phyloP scores from a whole-genome alignment of 2,888 invertebrate species.

The Sminthurides aquaticus region DNA sequence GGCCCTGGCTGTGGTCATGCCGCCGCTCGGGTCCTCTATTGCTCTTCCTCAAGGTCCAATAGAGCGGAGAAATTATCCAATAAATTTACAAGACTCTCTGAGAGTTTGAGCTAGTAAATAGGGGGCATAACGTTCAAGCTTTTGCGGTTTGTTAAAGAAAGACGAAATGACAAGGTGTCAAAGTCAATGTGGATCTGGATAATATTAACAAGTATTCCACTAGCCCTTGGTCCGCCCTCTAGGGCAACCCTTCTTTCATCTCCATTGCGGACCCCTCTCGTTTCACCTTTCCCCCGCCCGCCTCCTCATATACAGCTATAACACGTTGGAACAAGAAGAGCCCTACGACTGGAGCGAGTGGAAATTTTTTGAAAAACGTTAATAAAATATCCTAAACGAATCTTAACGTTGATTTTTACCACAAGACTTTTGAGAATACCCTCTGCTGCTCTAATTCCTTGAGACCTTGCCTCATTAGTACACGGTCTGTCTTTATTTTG shows the following conservation, averaged over 20 bases:
- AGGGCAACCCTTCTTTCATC: neutral
- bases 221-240: neutral
- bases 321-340: too few species aligned
- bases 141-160: slow-evolving; percentile 1
- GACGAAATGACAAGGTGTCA: slow-evolving; percentile 15
- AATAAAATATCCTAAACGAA: neutral
- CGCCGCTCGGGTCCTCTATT: too few species aligned
- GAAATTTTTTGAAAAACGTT: neutral
- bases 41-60: neutral
- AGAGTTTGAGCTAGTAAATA: neutral
- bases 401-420: neutral
- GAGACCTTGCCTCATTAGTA: neutral
- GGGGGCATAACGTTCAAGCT: neutral
- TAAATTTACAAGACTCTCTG: neutral
- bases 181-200: slow-evolving; percentile 23
- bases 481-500: neutral
- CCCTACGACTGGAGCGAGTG: too few species aligned
- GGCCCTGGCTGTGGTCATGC: too few species aligned
- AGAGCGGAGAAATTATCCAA: neutral
- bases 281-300: neutral
- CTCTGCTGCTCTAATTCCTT: neutral
- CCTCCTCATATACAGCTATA: neutral
- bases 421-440: too few species aligned
- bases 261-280: neutral
- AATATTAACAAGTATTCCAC: slow-evolving; percentile 7